These are phyloP conservation scores for Homarus americanus DNA, from an alignment of 1,140 invertebrate genomes.

Conservation along the genomic window DNA sequence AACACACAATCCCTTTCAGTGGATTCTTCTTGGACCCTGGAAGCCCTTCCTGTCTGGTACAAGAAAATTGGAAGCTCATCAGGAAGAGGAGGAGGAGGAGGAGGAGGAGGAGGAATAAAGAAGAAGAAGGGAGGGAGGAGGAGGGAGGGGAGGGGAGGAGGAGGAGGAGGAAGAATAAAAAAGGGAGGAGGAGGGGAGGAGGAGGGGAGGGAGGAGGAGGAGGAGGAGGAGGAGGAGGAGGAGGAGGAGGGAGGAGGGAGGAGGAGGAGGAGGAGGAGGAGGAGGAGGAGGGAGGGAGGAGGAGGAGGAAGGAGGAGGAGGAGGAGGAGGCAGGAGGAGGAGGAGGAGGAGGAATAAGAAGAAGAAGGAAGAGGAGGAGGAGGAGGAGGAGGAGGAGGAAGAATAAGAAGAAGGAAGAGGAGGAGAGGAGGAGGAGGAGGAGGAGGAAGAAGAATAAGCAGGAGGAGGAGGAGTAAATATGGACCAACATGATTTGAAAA, in stretches of 20 bases:
- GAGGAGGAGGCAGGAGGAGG: neutral
- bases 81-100: neutral
- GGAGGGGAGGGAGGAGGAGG: too few relatives aligned
- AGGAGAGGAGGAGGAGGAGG: neutral
- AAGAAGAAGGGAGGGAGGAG: neutral
- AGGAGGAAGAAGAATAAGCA: too few relatives aligned
- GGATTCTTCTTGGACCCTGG: neutral
- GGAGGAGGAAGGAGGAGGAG: too few relatives aligned
- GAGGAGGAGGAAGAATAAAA: too few relatives aligned
- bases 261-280: too few relatives aligned
- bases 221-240: too few relatives aligned
- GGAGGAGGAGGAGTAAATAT: too few relatives aligned
- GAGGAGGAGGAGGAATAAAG: neutral
- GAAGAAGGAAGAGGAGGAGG: neutral
- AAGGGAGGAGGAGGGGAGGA: too few relatives aligned
- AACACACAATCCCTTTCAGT: neutral
- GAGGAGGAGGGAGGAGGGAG: too few relatives aligned
- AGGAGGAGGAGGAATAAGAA: too few relatives aligned
- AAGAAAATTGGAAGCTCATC: neutral
- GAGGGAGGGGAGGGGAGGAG: neutral
- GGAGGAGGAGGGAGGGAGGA: too few relatives aligned
- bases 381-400: neutral
- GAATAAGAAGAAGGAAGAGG: neutral
- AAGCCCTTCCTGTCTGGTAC: neutral
- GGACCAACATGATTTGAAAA: too few relatives aligned